Evolutionary conservation across 2,888 invertebrate species (phyloP).

Genomic region (Hetaerina titia): DNA sequence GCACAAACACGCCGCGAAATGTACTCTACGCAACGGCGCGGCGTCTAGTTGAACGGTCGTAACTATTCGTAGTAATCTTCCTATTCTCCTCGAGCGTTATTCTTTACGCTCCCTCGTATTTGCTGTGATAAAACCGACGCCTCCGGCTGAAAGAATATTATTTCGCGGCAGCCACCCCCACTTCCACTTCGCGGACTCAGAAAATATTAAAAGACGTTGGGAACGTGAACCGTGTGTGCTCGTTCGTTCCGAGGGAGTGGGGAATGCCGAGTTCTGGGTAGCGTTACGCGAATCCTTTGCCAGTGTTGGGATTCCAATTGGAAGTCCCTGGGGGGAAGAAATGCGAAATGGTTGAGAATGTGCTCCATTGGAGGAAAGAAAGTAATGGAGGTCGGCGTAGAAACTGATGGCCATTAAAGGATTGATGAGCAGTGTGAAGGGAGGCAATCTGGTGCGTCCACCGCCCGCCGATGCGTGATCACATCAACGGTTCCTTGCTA

Average conservation of each 20-base stretch:
- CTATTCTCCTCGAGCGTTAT: neutral
- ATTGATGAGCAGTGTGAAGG: constrained; percentile 43
- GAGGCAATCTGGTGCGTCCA: neutral
- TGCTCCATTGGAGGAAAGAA: neutral
- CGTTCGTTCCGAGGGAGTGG: neutral
- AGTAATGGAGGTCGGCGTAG: neutral
- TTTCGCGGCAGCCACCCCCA: neutral
- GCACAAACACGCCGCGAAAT: neutral
- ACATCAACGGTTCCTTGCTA: neutral
- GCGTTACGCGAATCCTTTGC: neutral
- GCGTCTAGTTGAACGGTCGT: no score
- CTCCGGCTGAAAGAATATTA: neutral
- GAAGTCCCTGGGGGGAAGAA: neutral
- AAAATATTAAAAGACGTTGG: neutral
- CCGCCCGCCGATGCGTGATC: neutral
- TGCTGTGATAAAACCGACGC: neutral
- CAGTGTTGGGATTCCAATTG: neutral
- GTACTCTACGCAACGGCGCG: no score
- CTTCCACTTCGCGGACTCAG: neutral
- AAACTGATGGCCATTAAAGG: neutral
- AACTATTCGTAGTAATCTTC: neutral
- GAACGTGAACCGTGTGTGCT: neutral
- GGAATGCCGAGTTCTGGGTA: neutral
- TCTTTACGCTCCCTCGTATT: neutral
- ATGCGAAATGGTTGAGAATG: neutral